Percentiles rank a stretch among this genome's conserved stretches.
These are phyloP conservation scores for Sorex araneus DNA, from an alignment of 2,113 vertebrate genomes.

Conservation along the genomic window DNA sequence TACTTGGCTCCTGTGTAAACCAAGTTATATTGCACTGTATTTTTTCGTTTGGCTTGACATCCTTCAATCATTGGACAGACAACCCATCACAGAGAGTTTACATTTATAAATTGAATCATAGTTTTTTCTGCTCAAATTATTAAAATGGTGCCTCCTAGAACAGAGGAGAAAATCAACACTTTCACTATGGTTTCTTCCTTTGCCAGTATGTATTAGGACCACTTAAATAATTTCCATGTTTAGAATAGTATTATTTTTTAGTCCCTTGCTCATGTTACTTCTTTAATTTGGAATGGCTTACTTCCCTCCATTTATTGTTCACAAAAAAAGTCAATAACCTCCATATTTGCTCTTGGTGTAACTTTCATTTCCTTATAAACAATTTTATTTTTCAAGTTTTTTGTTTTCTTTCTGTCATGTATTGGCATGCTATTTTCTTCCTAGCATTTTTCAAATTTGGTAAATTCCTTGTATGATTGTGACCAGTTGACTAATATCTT, in stretches of 20 bases:
- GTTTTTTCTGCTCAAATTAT: neutral
- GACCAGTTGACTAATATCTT: neutral
- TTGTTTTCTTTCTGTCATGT: neutral
- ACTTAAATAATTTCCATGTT: neutral
- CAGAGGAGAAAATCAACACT: neutral
- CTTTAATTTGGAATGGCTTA: too few species aligned
- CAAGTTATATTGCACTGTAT: neutral
- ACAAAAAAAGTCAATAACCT: too few species aligned
- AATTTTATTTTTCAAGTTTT: neutral
- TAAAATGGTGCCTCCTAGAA: neutral
- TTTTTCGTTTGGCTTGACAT: neutral
- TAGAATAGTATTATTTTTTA: neutral
- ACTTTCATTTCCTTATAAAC: constrained; percentile 7
- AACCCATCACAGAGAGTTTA: neutral
- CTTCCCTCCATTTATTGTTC: too few species aligned
- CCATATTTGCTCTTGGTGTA: neutral
- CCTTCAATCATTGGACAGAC: neutral
- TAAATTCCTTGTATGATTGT: neutral
- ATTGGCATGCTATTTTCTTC: neutral
- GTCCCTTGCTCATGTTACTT: neutral
- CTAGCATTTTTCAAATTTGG: neutral
- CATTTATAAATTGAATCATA: neutral
- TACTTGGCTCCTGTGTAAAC: neutral
- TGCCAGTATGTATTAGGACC: neutral
- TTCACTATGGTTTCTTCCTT: neutral